These are phyloP conservation scores for Drosophila subpulchrella DNA, from an alignment of 1,140 invertebrate genomes.

Conservation along the genomic window DNA sequence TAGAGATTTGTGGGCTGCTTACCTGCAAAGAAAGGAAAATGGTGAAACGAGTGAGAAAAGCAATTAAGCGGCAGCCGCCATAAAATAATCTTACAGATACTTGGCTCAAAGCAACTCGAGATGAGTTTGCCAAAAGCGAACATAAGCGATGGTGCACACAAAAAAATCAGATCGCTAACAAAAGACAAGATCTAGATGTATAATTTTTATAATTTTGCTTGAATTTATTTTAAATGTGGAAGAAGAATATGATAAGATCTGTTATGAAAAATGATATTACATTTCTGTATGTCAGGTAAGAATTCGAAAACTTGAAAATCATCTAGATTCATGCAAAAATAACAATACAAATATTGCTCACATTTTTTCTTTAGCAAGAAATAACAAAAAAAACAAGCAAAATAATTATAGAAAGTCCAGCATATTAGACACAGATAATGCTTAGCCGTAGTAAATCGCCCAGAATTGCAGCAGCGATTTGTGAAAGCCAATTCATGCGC, in stretches of 20 bases:
- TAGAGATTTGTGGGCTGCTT: constrained; percentile 34
- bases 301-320: no score
- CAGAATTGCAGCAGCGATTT: constrained; percentile 23
- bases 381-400: background rate
- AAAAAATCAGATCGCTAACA: background rate
- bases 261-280: no score
- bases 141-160: constrained; percentile 10
- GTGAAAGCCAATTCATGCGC: constrained; percentile 33
- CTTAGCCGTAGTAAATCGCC: constrained; percentile 23
- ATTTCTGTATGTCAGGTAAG: no score
- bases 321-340: no score
- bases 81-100: constrained; percentile 56
- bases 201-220: no score
- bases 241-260: no score
- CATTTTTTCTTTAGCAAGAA: no score
- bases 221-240: no score
- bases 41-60: constrained; percentile 41
- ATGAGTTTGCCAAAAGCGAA: constrained; percentile 53
- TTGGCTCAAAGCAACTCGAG: constrained; percentile 26
- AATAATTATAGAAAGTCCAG: constrained; percentile 25
- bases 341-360: no score
- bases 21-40: constrained; percentile 61
- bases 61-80: constrained; percentile 63
- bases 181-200: no score
- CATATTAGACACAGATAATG: constrained; percentile 37